Conservation (phyloP, 2,888 invertebrate species). For the Cabera pusaria region DNA sequence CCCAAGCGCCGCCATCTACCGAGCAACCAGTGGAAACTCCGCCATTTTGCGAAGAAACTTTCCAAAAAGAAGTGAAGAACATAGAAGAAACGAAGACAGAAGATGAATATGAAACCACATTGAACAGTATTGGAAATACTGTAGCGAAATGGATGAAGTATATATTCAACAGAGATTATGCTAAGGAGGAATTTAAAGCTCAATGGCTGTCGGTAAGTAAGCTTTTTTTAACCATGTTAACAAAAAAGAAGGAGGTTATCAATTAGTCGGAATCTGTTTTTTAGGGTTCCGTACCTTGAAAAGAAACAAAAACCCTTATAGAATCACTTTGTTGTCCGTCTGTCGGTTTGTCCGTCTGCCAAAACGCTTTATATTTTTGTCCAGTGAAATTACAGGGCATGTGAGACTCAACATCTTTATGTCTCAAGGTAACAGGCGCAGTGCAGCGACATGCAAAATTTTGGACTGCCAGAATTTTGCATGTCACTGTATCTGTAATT, state of each 20-base stretch:
- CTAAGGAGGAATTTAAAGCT: conserved; percentile 55
- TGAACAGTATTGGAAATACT: conserved; percentile 52
- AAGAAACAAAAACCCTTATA: no score
- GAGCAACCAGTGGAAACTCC: neutral
- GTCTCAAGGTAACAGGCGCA: no score
- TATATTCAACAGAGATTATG: conserved; percentile 55
- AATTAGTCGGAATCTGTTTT: neutral
- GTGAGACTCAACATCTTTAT: no score
- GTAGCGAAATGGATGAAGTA: conserved; percentile 64
- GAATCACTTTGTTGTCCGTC: no score
- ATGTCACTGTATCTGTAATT: no score
- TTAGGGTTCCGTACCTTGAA: no score
- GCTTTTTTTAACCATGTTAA: neutral
- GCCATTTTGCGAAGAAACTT: conserved; percentile 39
- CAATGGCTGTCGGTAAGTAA: conserved; percentile 68
- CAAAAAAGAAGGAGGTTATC: neutral
- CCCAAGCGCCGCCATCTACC: conserved; percentile 29
- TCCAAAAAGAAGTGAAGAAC: conserved; percentile 54
- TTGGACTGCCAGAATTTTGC: no score
- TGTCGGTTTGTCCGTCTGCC: no score
- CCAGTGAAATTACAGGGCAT: no score
- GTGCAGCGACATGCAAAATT: no score
- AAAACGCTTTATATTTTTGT: no score
- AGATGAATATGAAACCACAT: conserved; percentile 55
- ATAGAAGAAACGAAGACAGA: conserved; percentile 47